Base-by-base conservation (phyloP, 2,797 vertebrate genomes). In the Darevskia mixta region DNA sequence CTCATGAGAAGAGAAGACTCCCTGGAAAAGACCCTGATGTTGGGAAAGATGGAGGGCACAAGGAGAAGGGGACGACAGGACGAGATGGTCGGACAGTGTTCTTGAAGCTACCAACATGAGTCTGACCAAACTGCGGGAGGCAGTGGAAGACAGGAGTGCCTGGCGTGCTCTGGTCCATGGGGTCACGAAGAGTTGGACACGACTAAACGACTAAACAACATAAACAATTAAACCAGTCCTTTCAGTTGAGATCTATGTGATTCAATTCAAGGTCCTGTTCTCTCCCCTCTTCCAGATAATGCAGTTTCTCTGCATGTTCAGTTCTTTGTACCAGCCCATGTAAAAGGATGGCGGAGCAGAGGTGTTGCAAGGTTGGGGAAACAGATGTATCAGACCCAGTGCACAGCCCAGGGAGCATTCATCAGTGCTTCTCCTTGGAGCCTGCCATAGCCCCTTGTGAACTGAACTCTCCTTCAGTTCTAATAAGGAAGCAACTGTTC, bases 291-390 rank as follows among this genome's bases (percentile, higher is more conserved):
- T 8, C 5, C 20, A 18, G 66, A 85, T 81, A 87, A 91, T 88
- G 91, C 79, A 88, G 82, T 94, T 91, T 88, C 75, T 90, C 83
- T 90, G 87, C 49, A 79, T 93, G 64, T 76, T 92, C 0, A 1
- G 86, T 92, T 92, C 92, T 94, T 94, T 90, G 90, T 82, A 90
- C 91, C 89, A 83, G 82, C 1, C 0, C 0, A 49, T 23, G 1
- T 77, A 82, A 58, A 83, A 92, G 90, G 82, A 82, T 93, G 87
- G 88, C 81, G 89, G 87, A 89, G 88, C 91, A 69, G 32, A 82
- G 80, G 69, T 91, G 80, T 55, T 45, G 4, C 71, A 90, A 77
- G 25, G 43, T 27, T 69, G 90, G n/a, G 55, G 64, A 87, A 90
- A 89, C 66, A 72, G 87, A 83, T 87, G 77, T 17, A 69, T 80